Base-by-base conservation (phyloP, 1,140 invertebrate genomes). In the Odontomachus brunneus region DNA sequence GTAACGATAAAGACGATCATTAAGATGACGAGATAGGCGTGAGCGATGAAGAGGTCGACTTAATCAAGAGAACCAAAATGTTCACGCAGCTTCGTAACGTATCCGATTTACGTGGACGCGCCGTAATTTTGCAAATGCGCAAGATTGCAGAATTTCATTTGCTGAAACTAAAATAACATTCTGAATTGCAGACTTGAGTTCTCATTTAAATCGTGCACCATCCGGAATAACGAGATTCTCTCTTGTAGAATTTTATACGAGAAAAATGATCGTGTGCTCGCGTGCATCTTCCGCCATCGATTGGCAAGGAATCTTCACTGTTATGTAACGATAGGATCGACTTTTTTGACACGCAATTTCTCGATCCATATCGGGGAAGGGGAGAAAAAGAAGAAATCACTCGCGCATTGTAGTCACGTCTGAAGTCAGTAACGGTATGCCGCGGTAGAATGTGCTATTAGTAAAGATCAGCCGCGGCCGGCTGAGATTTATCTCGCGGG, bases 401-500 rank as follows among this genome's bases (percentile, higher is more conserved):
- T 69, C 12, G 62, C 22, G 63, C 22, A 78, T 67, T 78, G 33
- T 57, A 78, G 49, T 78, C 75, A 78, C 75, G 48, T 69, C 44
- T 76, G 15, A 67, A 66, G 74, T 67, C 11, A 66, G 49, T 22
- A 69, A 78, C 53, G 12, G 63, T 17, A 67, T 44, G 49, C 63
- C 22, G 33, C 15, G 49, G 67, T 78, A 78, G 75, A 78, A 78
- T 78, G 74, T 22, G 51, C 49, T 67, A 78, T 78, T 78, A 75
- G 24, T 75, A 78, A 69, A 69, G 63, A 78, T 78, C 63, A 69
- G 12, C 22, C 12, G 12, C 19, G 17, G 33, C 22, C 67, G 49
- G 17, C 14, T 22, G 15, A 55, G 62, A 78, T 78, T 69, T 78
- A 78, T 78, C 49, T 78, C 15, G 14, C 17, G 38, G 38, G 29